Evolutionary conservation across 2,888 invertebrate genomes (phyloP), one percentile per base, ranked within the genome.

Genomic region (Serripes groenlandicus): DNA sequence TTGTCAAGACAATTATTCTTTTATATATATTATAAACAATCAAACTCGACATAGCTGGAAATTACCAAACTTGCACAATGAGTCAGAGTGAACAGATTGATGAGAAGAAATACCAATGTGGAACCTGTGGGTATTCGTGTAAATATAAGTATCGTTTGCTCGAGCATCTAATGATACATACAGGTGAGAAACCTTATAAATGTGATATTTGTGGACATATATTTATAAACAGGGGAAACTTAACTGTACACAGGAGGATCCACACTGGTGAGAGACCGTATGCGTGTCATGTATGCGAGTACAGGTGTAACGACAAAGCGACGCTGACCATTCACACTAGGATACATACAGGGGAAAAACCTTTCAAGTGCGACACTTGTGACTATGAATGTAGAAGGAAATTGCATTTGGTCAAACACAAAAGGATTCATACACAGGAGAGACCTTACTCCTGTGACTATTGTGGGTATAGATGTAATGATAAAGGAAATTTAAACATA

Each of bases 91-190:
- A n/a, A 68, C 66, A 68, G 4, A 68, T 42, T n/a, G 66, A 42
- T 15, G 66, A 68, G n/a, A 68, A 68, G 66, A 68, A 34, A 15
- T 26, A 68, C 26, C 18, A 68, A 37, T 68, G 66, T 42, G 23
- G 23, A 15, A 5, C 42, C 1, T 68, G 66, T 42, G 66, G 42
- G 4, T 58, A 58, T 26, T 23, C 58, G 3, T 28, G 26, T 23
- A 58, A 28, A 5, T 23, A 58, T 5, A 58, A 28, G 3, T 11
- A 11, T 4, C 23, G 28, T 26, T 26, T 58, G 3, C 23, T 58
- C 26, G 3, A 28, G 4, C 58, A 58, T 26, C 23, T 58, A 28
- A 3, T 23, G n/a, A 58, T 28, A 58, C 58, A 58, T 26, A 58
- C 58, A 4, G 26, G 26, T 26, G 58, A 58, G 15, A n/a, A 28